These are phyloP conservation scores for Oithona nana DNA, from an alignment of 2,888 invertebrate genomes.

Conservation along the genomic window DNA sequence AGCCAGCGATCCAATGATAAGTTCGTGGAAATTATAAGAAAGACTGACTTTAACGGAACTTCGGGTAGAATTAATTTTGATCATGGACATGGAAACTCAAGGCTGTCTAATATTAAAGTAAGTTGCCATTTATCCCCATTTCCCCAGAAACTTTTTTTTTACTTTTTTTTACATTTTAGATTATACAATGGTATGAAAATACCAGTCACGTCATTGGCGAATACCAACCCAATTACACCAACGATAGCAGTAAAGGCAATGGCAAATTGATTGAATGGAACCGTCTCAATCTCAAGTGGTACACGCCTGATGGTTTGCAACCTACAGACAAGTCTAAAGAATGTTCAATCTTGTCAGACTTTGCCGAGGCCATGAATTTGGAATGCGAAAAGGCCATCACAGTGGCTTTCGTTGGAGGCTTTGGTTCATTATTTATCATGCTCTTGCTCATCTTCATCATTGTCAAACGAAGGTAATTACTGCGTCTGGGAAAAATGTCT, in stretches of 20 bases:
- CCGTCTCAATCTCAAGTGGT: conserved; percentile 38
- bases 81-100: conserved; percentile 3
- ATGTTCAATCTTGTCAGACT: conserved; percentile 43
- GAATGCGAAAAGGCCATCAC: conserved; percentile 54
- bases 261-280: conserved; percentile 7
- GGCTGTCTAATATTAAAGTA: conserved; percentile 16
- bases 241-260: background rate
- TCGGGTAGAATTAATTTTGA: conserved; percentile 14
- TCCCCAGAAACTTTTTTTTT: background rate
- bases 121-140: background rate
- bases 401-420: conserved; percentile 41
- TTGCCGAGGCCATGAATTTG: conserved; percentile 45
- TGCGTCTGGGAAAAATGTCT: background rate
- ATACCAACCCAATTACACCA: conserved; percentile 8
- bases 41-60: conserved; percentile 14
- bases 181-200: conserved; percentile 13
- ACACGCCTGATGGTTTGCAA: conserved; percentile 35
- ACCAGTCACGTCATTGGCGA: conserved; percentile 1
- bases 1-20: conserved; percentile 21
- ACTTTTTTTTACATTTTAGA: background rate
- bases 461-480: conserved; percentile 38
- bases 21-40: conserved; percentile 9
- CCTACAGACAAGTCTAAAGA: conserved; percentile 48
- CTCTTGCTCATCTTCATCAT: conserved; percentile 40
- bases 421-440: conserved; percentile 36